Base-by-base conservation (phyloP, 2,113 vertebrate genomes). In the Henicopernis longicauda region DNA sequence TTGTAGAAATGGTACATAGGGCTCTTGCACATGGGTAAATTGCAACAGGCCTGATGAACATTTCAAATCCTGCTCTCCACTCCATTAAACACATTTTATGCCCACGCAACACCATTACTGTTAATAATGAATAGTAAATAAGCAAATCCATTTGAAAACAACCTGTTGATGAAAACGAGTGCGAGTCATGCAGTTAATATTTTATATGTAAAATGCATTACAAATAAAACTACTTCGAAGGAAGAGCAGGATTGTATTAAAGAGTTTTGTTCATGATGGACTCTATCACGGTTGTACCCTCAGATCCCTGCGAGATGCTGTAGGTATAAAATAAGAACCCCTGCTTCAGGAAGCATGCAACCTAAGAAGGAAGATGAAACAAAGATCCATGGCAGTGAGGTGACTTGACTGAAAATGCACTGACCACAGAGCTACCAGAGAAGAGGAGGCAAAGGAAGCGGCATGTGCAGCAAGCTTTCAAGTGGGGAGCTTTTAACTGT, bases 231-330 rank as follows among this genome's bases (percentile, higher is more conserved):
- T 36, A 49, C 69, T 54, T 49, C 0, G 2, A 78, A 95, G 55
- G 54, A 90, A 78, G 26, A 59, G 8, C 27, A 61, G 29, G 40
- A 49, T 50, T 78, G 49, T 45, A 16, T 49, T 65, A 29, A 89
- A 82, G 22, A 36, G 16, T 52, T 52, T 32, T 42, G 10, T 63
- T 66, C 26, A 7, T 21, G 8, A n/a, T 34, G 16, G 47, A 78
- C 38, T 72, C 31, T 47, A 3, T 27, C 58, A 12, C 0, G 0
- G 16, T 11, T 38, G 26, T 44, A 42, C 16, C 27, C 49, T 3
- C 15, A 86, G 31, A 54, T 69, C 22, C 34, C 16, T 63, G 26
- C 10, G 27, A 27, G 42, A 13, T 58, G 50, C 45, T 66, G 7
- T 36, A 40, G 29, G 29, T 32, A 15, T 45, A 47, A 79, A 70